These are phyloP conservation scores for Asbolus verrucosus DNA, from an alignment of 1,140 invertebrate species.

Conservation along the genomic window DNA sequence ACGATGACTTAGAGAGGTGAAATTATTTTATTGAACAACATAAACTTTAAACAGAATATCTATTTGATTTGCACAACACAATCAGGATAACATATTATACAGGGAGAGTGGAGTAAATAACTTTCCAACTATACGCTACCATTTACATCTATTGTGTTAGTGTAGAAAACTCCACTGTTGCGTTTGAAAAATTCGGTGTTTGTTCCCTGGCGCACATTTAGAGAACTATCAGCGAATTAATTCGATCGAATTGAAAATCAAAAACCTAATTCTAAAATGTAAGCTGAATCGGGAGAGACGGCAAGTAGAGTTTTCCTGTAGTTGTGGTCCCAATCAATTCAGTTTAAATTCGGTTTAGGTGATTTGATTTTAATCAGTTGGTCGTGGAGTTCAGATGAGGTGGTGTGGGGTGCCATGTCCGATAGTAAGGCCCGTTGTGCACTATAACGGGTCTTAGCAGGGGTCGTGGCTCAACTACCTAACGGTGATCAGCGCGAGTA, in stretches of 20 bases:
- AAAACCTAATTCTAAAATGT: slow-evolving; percentile 26
- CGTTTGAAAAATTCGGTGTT: slow-evolving; percentile 52
- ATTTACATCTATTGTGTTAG: slow-evolving; percentile 52
- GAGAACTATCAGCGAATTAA: slow-evolving; percentile 56
- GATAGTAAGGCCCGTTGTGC: slow-evolving; percentile 26
- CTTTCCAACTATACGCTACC: slow-evolving; percentile 57
- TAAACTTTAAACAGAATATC: slow-evolving; percentile 60
- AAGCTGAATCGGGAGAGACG: slow-evolving; percentile 42
- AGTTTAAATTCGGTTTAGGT: slow-evolving; percentile 33
- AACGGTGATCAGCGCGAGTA: slow-evolving; percentile 26
- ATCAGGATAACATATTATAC: slow-evolving; percentile 59
- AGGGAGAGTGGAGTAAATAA: slow-evolving; percentile 60
- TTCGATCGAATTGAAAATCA: slow-evolving; percentile 13
- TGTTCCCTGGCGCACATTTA: slow-evolving; percentile 53
- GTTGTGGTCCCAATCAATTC: slow-evolving; percentile 37
- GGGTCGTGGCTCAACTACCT: slow-evolving; percentile 31
- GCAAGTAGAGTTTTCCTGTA: slow-evolving; percentile 37
- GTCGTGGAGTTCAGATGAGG: slow-evolving; percentile 31
- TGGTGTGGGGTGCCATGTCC: slow-evolving; percentile 16
- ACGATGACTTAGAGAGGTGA: slow-evolving; percentile 57
- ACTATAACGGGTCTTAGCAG: slow-evolving; percentile 33
- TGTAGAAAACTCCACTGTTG: slow-evolving; percentile 47
- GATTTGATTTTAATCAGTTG: slow-evolving; percentile 20
- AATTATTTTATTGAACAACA: slow-evolving; percentile 62
- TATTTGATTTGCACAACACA: slow-evolving; percentile 57